Conservation (phyloP, 2,797 vertebrate genomes). For the Gephyroberyx darwinii region DNA sequence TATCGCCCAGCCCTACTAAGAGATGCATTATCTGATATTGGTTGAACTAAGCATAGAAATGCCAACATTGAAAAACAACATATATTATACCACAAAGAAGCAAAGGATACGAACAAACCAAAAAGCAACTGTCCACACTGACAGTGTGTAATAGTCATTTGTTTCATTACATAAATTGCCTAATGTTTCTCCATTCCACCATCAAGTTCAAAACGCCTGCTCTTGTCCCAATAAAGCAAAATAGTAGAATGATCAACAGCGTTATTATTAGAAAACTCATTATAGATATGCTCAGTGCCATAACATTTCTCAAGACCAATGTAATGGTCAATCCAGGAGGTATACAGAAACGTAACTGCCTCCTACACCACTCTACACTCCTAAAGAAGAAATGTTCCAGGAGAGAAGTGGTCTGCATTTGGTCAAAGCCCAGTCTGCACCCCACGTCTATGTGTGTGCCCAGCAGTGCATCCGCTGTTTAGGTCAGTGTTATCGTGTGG, state of each 20-base stretch:
- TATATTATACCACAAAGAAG: slow-evolving; percentile 23
- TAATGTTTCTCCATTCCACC: background rate
- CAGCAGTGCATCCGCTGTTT: slow-evolving; percentile 19
- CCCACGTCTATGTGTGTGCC: background rate
- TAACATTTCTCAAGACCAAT: slow-evolving; percentile 29
- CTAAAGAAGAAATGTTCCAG: slow-evolving; percentile 23
- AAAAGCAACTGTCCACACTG: slow-evolving; percentile 22
- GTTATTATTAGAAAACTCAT: slow-evolving; percentile 27
- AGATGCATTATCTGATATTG: background rate
- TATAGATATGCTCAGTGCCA: slow-evolving; percentile 18
- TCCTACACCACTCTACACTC: slow-evolving; percentile 6
- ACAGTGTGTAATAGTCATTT: slow-evolving; percentile 18
- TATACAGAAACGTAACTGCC: background rate
- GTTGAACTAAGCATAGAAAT: slow-evolving; percentile 32
- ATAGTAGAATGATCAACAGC: slow-evolving; percentile 10
- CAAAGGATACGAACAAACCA: slow-evolving; percentile 29
- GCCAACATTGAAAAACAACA: background rate
- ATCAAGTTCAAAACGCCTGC: slow-evolving; percentile 8
- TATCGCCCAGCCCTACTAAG: no score
- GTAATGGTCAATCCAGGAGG: slow-evolving; percentile 3
- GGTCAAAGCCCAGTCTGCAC: slow-evolving; percentile 33
- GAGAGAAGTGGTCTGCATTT: slow-evolving; percentile 37
- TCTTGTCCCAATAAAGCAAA: slow-evolving; percentile 17
- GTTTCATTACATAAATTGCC: slow-evolving; percentile 25
- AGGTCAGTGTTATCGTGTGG: slow-evolving; percentile 2